Evolutionary conservation across 2,888 invertebrate species (phyloP).

Genomic region (Hydraecia micacea): DNA sequence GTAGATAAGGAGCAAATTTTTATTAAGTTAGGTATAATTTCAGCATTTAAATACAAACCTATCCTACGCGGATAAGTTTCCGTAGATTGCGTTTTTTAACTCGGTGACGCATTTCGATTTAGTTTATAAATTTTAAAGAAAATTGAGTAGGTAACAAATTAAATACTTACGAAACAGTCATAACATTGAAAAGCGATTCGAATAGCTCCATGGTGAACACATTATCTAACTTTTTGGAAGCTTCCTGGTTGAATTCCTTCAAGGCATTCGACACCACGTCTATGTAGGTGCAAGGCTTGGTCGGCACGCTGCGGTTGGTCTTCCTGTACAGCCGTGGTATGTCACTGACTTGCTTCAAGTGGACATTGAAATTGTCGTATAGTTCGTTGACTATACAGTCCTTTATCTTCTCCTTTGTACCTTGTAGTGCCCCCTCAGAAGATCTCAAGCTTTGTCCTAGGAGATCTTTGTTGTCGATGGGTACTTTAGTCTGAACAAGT

Average conservation of each 20-base stretch:
- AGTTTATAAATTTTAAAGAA: not conserved
- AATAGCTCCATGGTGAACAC: slow-evolving; percentile 79
- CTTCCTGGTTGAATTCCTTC: slow-evolving; percentile 89
- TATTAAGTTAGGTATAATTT: slow-evolving; percentile 32
- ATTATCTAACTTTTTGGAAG: slow-evolving; percentile 80
- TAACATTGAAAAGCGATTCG: slow-evolving; percentile 85
- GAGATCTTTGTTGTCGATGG: slow-evolving; percentile 74
- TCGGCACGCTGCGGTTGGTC: slow-evolving; percentile 96
- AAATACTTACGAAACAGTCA: slow-evolving; percentile 90
- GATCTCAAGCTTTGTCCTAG: slow-evolving; percentile 77
- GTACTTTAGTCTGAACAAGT: slow-evolving; percentile 76
- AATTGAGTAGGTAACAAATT: not conserved
- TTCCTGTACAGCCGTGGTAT: slow-evolving; percentile 97
- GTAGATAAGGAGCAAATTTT: slow-evolving; percentile 43
- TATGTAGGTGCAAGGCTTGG: slow-evolving; percentile 95
- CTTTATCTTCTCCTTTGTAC: slow-evolving; percentile 78
- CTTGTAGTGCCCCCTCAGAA: slow-evolving; percentile 76
- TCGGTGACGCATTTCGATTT: not conserved
- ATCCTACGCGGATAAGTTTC: slow-evolving; percentile 9
- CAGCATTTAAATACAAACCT: slow-evolving; percentile 13
- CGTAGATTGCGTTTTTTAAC: not conserved
- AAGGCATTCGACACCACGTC: slow-evolving; percentile 91
- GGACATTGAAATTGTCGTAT: slow-evolving; percentile 86
- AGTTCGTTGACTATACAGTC: slow-evolving; percentile 85
- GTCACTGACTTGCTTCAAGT: slow-evolving; percentile 96